A percentile compares a stretch with the other conserved stretches of the same genome.
Evolutionary conservation across 2,113 vertebrate genomes (phyloP).

Genomic region (Mungos mungo): DNA sequence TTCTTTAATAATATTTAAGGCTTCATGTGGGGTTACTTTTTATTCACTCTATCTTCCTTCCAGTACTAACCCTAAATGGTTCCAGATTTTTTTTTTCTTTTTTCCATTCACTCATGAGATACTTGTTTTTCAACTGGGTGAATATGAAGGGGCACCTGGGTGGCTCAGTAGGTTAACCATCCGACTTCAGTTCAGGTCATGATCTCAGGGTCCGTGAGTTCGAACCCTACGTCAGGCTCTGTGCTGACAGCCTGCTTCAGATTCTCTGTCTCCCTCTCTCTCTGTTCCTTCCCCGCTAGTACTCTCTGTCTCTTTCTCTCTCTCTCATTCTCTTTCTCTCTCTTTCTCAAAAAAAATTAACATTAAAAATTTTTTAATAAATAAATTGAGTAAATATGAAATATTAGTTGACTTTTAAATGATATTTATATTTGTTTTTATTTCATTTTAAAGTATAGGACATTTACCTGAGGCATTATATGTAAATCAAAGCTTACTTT

Average conservation of each 20-base stretch:
- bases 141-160: neutral
- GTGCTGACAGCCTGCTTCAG: no score
- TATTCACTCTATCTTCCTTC: neutral
- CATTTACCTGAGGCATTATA: neutral
- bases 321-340: no score
- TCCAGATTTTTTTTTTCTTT: neutral
- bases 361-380: neutral
- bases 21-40: neutral
- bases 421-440: conserved; percentile 15
- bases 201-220: no score
- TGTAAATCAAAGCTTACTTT: conserved; percentile 51
- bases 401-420: conserved; percentile 6
- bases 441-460: conserved; percentile 17
- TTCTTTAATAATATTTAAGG: neutral
- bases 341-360: no score
- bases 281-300: no score
- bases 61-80: neutral
- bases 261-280: no score
- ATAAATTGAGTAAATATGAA: neutral
- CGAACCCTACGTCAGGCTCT: no score
- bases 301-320: no score
- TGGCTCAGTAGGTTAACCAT: no score
- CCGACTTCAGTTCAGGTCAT: no score
- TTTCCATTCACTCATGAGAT: neutral
- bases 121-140: neutral